Evolutionary conservation across 2,797 vertebrate species (phyloP), one percentile per base, ranked within the genome.

Genomic region (Allobates femoralis): DNA sequence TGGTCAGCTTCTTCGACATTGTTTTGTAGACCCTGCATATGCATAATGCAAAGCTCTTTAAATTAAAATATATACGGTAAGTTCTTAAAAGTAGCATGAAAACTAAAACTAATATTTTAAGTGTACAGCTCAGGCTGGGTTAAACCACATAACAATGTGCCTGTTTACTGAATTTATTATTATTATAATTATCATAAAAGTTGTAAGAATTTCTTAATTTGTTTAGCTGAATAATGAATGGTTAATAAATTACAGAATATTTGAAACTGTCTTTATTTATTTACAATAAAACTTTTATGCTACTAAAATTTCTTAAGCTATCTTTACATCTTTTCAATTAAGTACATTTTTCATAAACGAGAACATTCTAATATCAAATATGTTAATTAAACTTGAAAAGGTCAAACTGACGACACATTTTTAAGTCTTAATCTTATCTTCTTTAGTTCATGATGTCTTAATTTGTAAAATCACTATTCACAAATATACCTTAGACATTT

Each of bases 341-440:
- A 7, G 16, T 67, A 32, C 6, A 7, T 6, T 67, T 69, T 69
- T 71, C 15, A n/a, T 11, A 46, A 19, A 71, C 41, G 19, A 71
- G 19, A n/a, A 50, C 37, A 46, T 73, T 73, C 4, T n/a, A 15
- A 73, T 5, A 50, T n/a, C 12, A 73, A 46, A 73, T 46, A 46
- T 37, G 10, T 73, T 73, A 73, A 73, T 73, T 46, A 46, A 46
- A 73, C 37, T n/a, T 73, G 21, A 73, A 73, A 73, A 73, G 69
- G 69, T 46, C 37, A 73, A 46, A 73, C 46, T 15, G 37, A 73
- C 50, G 37, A 73, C 10, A 73, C 37, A 73, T 73, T 23, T 73
- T 50, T 50, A 46, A 26, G 46, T 73, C 4, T 73, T 50, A 26
- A 73, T 73, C 21, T 73, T 14, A 12, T 73, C 23, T n/a, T 4